Evolutionary conservation across 2,797 vertebrate species (phyloP).

Genomic region (Crenichthys baileyi): DNA sequence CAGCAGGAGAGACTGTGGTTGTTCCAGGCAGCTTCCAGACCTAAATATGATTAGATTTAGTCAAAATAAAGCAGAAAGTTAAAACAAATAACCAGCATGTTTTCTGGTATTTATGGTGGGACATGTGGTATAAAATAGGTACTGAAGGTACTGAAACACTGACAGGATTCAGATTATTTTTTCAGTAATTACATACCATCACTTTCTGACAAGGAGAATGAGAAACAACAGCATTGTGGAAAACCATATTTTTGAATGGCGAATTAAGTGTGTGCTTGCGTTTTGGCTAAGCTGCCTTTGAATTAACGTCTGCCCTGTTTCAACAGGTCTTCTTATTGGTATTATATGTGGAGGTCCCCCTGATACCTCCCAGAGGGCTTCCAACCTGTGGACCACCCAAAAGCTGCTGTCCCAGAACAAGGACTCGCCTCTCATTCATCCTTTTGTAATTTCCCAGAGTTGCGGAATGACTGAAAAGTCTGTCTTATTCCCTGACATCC

Average conservation of each 20-base stretch:
- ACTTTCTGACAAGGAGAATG: constrained; percentile 48
- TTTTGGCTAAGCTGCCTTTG: constrained; percentile 46
- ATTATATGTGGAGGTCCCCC: constrained; percentile 67
- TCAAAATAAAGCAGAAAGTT: constrained; percentile 46
- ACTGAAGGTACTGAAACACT: constrained; percentile 34
- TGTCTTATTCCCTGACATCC: constrained; percentile 50
- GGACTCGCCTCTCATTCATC: constrained; percentile 69
- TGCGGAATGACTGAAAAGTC: constrained; percentile 68
- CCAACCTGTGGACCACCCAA: constrained; percentile 78
- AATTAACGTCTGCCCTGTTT: constrained; percentile 64
- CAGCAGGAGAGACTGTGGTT: constrained; percentile 35
- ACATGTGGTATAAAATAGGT: constrained; percentile 31
- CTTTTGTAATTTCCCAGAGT: constrained; percentile 72
- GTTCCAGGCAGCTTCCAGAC: constrained; percentile 58
- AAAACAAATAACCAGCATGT: constrained; percentile 44
- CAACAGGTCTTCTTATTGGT: constrained; percentile 60
- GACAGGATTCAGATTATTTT: constrained; percentile 52
- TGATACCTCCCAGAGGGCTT: constrained; percentile 77
- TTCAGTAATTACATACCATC: constrained; percentile 41
- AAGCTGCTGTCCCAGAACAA: constrained; percentile 68
- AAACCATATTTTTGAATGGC: constrained; percentile 44
- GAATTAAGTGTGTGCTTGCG: constrained; percentile 29
- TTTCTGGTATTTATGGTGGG: constrained; percentile 36
- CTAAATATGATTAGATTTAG: constrained; percentile 43
- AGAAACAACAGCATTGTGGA: constrained; percentile 48